Percentiles rank a stretch among this genome's conserved stretches.
These are phyloP conservation scores for Phasia obesa DNA, from an alignment of 2,888 invertebrate genomes.

Conservation along the genomic window DNA sequence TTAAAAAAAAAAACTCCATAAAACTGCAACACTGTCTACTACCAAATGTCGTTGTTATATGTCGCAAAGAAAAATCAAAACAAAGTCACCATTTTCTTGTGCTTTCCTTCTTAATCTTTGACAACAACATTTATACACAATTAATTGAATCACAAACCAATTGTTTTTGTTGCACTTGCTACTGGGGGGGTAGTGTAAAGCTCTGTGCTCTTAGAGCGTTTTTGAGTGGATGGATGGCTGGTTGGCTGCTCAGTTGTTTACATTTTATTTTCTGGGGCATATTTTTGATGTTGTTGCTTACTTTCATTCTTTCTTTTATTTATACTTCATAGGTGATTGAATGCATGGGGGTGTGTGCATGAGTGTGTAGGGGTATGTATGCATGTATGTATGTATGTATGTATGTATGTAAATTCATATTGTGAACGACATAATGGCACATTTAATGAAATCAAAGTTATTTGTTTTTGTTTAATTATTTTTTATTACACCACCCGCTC, in stretches of 20 bases:
- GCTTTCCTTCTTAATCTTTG: conserved; percentile 6
- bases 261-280: conserved; percentile 66
- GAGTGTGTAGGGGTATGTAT: neutral
- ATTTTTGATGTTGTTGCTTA: conserved; percentile 28
- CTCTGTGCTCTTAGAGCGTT: conserved; percentile 10
- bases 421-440: conserved; percentile 19
- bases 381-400: too few relatives aligned
- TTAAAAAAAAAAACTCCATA: too few relatives aligned
- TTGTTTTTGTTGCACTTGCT: conserved; percentile 22
- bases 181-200: neutral
- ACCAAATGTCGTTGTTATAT: too few relatives aligned
- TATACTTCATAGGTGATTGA: neutral
- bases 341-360: conserved; percentile 2
- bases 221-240: conserved; percentile 24
- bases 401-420: too few relatives aligned
- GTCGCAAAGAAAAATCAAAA: too few relatives aligned
- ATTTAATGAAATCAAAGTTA: conserved; percentile 37
- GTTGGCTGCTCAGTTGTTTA: conserved; percentile 60
- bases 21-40: too few relatives aligned
- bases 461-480: conserved; percentile 3
- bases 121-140: conserved; percentile 12
- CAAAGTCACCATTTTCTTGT: too few relatives aligned
- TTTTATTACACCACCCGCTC: conserved; percentile 8
- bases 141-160: conserved; percentile 32
- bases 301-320: neutral